These are phyloP conservation scores for Cetoscarus ocellatus DNA, from an alignment of 2,797 vertebrate genomes.

Conservation along the genomic window DNA sequence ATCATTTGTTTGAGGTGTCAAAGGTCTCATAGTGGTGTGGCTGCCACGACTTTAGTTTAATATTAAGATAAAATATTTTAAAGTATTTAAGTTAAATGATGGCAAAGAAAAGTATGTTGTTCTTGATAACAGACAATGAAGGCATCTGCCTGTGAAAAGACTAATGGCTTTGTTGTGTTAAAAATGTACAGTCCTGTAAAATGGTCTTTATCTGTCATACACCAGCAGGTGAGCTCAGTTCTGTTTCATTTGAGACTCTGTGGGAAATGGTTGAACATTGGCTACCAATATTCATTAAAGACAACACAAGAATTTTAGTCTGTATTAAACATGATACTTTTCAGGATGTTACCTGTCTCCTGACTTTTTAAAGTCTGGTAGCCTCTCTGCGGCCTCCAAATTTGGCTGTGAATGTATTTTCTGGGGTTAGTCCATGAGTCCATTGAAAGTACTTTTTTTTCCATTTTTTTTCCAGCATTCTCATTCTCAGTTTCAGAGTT, in stretches of 20 bases:
- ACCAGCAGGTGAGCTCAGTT: constrained; percentile 42
- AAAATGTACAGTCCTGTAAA: constrained; percentile 65
- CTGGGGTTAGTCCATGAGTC: too few species aligned
- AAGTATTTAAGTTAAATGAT: too few species aligned
- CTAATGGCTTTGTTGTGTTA: constrained; percentile 69
- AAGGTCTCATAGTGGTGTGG: constrained; percentile 64
- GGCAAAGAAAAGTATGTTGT: too few species aligned
- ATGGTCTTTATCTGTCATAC: constrained; percentile 53
- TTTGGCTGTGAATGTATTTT: too few species aligned
- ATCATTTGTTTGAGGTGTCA: constrained; percentile 18
- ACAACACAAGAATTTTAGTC: background rate
- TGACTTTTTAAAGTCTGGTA: background rate
- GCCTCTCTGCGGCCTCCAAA: background rate
- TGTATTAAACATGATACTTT: rapidly evolving
- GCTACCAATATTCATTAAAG: background rate
- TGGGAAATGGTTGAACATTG: background rate
- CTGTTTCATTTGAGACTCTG: constrained; percentile 28
- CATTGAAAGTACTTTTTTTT: too few species aligned
- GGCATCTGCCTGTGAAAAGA: constrained; percentile 87
- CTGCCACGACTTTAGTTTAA: constrained; percentile 46
- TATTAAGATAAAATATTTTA: background rate
- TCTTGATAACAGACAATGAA: background rate
- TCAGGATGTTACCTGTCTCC: background rate
- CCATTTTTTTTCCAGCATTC: too few species aligned
- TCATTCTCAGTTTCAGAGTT: too few species aligned